phyloP scores from a whole-genome alignment of 2,113 vertebrate genomes.

The Eulacestoma nigropectus region DNA sequence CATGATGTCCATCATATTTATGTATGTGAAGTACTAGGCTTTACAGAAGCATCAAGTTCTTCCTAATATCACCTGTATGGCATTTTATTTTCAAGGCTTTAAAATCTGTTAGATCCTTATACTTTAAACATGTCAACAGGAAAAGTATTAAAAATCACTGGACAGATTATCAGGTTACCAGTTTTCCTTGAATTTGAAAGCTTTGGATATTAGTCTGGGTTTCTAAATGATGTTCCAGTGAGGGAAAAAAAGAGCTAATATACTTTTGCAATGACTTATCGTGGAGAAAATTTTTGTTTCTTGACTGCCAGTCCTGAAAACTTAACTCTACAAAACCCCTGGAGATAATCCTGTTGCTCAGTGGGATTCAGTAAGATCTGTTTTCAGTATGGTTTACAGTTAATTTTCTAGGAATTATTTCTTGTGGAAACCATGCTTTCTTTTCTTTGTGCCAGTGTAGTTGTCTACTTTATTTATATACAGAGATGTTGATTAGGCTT shows the following conservation, averaged over 20 bases:
- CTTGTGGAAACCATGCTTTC: neutral
- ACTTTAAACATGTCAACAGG: neutral
- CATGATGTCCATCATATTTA: neutral
- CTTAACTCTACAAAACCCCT: neutral
- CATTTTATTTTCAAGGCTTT: slow-evolving; percentile 27
- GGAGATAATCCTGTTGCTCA: neutral
- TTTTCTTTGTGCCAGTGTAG: neutral
- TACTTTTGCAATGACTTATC: neutral
- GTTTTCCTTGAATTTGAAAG: neutral
- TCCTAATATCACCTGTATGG: neutral
- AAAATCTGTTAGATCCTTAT: neutral
- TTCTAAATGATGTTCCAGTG: neutral
- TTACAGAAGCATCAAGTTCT: neutral
- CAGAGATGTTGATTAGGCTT: neutral
- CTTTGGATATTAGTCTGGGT: neutral
- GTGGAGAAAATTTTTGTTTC: neutral
- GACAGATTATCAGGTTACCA: neutral
- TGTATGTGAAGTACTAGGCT: neutral
- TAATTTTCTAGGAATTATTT: neutral
- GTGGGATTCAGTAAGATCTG: neutral
- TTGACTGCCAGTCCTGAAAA: neutral
- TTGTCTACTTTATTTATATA: neutral
- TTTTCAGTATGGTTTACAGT: neutral
- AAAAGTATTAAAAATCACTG: neutral
- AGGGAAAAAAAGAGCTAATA: neutral